Evolutionary conservation across 2,888 invertebrate genomes (phyloP).

Genomic region (Xylota sylvarum): DNA sequence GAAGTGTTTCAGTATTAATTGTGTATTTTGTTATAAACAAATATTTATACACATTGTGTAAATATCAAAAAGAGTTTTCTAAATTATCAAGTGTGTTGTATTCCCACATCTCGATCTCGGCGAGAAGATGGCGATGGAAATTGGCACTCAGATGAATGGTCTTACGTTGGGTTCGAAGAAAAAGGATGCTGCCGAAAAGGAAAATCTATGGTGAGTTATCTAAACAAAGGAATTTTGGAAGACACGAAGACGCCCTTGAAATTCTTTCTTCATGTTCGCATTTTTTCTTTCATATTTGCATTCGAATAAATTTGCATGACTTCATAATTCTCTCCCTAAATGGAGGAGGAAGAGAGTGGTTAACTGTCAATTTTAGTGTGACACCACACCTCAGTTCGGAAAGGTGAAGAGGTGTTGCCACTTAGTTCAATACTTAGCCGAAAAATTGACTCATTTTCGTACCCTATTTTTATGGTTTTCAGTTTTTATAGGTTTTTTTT

Average conservation of each 20-base stretch:
- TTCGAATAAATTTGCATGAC: slow-evolving; percentile 56
- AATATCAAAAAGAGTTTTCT: slow-evolving; percentile 37
- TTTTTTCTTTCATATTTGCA: slow-evolving; percentile 39
- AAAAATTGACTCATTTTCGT: slow-evolving; percentile 33
- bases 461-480: too few species aligned
- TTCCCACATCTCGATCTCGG: slow-evolving; percentile 57
- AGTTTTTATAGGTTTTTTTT: too few species aligned
- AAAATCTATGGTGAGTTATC: slow-evolving; percentile 82
- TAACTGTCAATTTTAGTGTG: slow-evolving; percentile 71
- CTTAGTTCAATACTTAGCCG: slow-evolving; percentile 31
- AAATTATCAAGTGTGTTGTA: slow-evolving; percentile 26
- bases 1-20: slow-evolving; percentile 68
- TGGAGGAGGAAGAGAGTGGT: slow-evolving; percentile 48
- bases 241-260: slow-evolving; percentile 56
- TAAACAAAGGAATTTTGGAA: slow-evolving; percentile 29
- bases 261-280: not conserved
- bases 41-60: slow-evolving; percentile 42
- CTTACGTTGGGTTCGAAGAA: slow-evolving; percentile 81
- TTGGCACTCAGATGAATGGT: slow-evolving; percentile 82
- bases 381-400: slow-evolving; percentile 69
- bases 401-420: slow-evolving; percentile 60
- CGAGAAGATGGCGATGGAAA: slow-evolving; percentile 82
- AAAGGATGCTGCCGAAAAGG: slow-evolving; percentile 83
- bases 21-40: slow-evolving; percentile 53
- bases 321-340: slow-evolving; percentile 65